Evolutionary conservation across 2,113 vertebrate genomes (phyloP).

Genomic region (Aviceda subcristata): DNA sequence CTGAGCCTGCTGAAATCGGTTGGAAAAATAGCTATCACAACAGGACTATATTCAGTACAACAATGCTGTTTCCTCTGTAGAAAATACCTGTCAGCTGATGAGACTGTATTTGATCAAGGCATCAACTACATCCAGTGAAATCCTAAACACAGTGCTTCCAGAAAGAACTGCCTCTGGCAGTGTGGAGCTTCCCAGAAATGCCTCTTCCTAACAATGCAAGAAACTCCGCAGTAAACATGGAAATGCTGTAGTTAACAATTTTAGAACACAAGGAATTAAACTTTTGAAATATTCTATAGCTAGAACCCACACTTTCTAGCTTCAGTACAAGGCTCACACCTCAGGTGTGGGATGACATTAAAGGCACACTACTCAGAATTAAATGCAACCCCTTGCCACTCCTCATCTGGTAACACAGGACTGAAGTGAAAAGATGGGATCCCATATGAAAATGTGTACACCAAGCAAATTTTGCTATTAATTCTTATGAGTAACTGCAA

Average conservation of each 20-base stretch:
- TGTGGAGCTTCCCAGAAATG: not conserved
- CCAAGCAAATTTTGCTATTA: not conserved
- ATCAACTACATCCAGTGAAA: not conserved
- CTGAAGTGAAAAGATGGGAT: not conserved
- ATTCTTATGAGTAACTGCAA: not conserved
- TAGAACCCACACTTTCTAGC: not conserved
- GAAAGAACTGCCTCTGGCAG: not conserved
- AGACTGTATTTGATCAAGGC: not conserved
- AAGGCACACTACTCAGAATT: not conserved
- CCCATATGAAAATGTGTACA: not conserved
- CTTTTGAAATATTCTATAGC: not conserved
- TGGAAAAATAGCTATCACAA: not conserved
- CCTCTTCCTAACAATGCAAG: not conserved
- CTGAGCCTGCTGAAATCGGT: not conserved
- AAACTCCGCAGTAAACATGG: not conserved
- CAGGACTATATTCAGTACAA: not conserved
- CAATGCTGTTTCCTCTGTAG: not conserved
- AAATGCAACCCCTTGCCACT: not conserved
- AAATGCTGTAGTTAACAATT: not conserved
- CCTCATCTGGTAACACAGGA: not conserved
- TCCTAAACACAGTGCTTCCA: not conserved
- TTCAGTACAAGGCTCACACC: not conserved
- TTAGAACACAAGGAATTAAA: not conserved
- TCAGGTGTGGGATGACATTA: not conserved
- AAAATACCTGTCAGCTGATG: not conserved